Base-by-base conservation (phyloP, 2,797 vertebrate genomes). In the Melanotaenia parkinsoni region DNA sequence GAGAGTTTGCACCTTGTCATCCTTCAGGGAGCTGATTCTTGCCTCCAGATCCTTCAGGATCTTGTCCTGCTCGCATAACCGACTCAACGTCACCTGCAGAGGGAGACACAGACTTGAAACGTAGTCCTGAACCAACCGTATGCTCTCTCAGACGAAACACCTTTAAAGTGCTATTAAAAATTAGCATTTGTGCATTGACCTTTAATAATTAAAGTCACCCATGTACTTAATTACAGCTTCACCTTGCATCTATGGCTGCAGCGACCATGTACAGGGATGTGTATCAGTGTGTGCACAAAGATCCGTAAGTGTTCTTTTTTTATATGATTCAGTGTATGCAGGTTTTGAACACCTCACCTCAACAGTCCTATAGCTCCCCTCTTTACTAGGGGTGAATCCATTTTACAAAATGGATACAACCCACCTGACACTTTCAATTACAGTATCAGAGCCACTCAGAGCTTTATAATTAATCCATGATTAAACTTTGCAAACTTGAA, bases 51-150 rank as follows among this genome's bases (percentile, higher is more conserved):
- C 96, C 91, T 97, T 96, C 24, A 99, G 93, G 77, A 96, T 95
- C 86, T 96, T 96, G 88, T 99, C 97, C 88, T 98, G 97, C 89
- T 99, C 98, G 86, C 98, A 99, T 77, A 99, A 91, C 74, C 96
- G 59, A 26, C 97, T 98, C 63, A 99, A 78, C 82, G 98, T 98
- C 78, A 98, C 96, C 98, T 99, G 88, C 54, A 89, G 88, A 77
- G 54, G 79, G 80, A 81, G 76, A 88, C 72, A 79, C 33, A 78
- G 82, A 70, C 70, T 38, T 40, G 30, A 69, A 0, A 13, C 8
- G 3, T 6, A 14, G 11, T 24, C 14, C 4, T 16, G 26, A 11
- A 18, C 37, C 5, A 14, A 14, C 1, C 3, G 35, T 13, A n/a
- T 0, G 1, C 47, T 64, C 13, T 28, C n/a, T 35, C 26, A 59